Percentiles rank a stretch among this genome's conserved stretches.
phyloP scores from a whole-genome alignment of 2,797 vertebrate species.

The Schizothorax lantsangensis region DNA sequence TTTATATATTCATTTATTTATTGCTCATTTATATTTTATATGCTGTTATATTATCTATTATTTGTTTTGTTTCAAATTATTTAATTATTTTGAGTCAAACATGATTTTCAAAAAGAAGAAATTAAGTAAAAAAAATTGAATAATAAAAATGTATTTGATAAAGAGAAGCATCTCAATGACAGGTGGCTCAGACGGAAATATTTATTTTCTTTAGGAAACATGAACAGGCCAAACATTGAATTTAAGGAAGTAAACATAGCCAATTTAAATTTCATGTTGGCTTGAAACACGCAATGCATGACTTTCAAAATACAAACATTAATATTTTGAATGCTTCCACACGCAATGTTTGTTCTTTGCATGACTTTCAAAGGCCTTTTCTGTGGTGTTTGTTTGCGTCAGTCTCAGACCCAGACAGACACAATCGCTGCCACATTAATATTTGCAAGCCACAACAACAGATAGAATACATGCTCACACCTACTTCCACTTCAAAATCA shows the following conservation, averaged over 20 bases:
- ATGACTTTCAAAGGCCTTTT: slow-evolving; percentile 6
- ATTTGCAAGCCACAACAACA: too few relatives aligned
- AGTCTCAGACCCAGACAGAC: slow-evolving; percentile 31
- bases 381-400: slow-evolving; percentile 6
- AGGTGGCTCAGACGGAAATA: not conserved
- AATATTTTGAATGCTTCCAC: too few relatives aligned
- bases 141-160: not conserved
- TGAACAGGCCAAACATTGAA: too few relatives aligned
- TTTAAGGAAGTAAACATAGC: not conserved
- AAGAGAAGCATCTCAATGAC: not conserved
- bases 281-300: not conserved
- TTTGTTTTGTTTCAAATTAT: not conserved
- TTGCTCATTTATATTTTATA: not conserved
- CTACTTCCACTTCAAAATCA: too few relatives aligned
- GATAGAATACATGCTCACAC: too few relatives aligned
- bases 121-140: not conserved
- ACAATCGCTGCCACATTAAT: too few relatives aligned
- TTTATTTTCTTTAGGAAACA: not conserved
- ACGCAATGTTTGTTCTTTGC: slow-evolving; percentile 3
- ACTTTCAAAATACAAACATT: not conserved
- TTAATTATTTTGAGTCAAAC: not conserved
- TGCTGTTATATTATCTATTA: not conserved
- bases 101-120: not conserved
- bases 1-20: not conserved
- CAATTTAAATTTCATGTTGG: not conserved